Conservation (phyloP, 2,797 vertebrate genomes). For the Stomatorhinus walkeri region DNA sequence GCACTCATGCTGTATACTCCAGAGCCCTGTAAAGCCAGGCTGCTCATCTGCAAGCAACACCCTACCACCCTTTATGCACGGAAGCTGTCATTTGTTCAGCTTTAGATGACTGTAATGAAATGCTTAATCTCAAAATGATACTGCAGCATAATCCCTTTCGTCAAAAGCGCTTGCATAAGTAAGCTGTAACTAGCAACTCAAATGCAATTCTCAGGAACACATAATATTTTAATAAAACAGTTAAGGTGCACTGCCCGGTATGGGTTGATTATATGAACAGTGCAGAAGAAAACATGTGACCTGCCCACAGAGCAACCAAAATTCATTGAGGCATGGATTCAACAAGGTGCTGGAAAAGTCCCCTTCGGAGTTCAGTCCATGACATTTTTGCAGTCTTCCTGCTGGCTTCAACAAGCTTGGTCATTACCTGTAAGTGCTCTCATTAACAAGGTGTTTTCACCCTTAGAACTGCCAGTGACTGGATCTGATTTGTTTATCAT, state of each 20-base stretch:
- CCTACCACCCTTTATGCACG: background rate
- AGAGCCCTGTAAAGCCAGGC: background rate
- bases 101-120: background rate
- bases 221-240: conserved; percentile 10
- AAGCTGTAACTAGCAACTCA: background rate
- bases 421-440: background rate
- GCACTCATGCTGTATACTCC: background rate
- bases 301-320: background rate
- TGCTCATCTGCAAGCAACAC: background rate
- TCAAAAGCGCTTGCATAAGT: background rate
- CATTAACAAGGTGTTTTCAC: background rate
- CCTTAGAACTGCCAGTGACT: background rate
- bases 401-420: background rate
- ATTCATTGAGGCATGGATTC: background rate
- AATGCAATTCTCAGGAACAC: background rate
- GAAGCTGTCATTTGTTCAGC: background rate
- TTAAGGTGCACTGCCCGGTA: background rate
- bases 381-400: background rate
- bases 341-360: background rate
- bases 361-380: background rate
- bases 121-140: background rate
- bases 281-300: background rate
- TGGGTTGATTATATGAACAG: background rate
- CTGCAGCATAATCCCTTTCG: background rate
- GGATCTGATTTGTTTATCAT: background rate